Base-by-base conservation (phyloP, 37 sponge, comb jelly and placozoan species). In the Diacarnus erythraeanus region DNA sequence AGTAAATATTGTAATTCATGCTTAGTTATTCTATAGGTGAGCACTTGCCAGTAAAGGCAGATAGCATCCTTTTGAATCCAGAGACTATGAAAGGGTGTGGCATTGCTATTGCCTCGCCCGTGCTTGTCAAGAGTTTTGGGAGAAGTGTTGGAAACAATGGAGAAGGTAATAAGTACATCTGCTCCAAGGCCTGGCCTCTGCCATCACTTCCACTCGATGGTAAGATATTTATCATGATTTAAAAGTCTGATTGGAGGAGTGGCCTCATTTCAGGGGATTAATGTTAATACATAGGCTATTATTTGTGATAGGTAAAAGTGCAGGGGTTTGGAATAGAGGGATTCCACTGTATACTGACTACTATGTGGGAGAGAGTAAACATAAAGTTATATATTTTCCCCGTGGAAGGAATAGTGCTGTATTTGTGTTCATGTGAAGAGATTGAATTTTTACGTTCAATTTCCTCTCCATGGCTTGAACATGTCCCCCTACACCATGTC, bases 131-230 rank as follows among this genome's bases (percentile, higher is more conserved):
- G 2, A 26, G 41, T 5, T 42, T 33, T 20, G 69, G 25, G 4
- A 31, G 38, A 10, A n/a, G n/a, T n/a, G n/a, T n/a, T n/a, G 51
- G 51, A 47, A 6, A 47, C 6, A 12, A 47, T 47, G 51, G 51
- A 12, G 51, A 47, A 15, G 66, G 66, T 25, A 30, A 10, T 40
- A 43, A 23, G 17, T 40, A 42, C 22, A 43, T 43, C 71, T 71
- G 71, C 71, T 78, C 80, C 34, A 91, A 79, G 54, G 51, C 64
- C 17, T 91, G 83, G 83, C 91, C 91, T n/a, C 38, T 74, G 21
- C 39, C 40, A 3, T 74, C 74, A 31, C 41, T 91, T 44, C 58
- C 74, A 39, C 65, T 85, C 22, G 82, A 84, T 54, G 71, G 90
- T 89, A 31, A 0, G 81, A 68, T 17, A 22, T 0, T 34, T 70